A percentile compares a stretch with the other conserved stretches of the same genome.
phyloP scores from a whole-genome alignment of 1,140 invertebrate species.

The Drosophila takahashii region DNA sequence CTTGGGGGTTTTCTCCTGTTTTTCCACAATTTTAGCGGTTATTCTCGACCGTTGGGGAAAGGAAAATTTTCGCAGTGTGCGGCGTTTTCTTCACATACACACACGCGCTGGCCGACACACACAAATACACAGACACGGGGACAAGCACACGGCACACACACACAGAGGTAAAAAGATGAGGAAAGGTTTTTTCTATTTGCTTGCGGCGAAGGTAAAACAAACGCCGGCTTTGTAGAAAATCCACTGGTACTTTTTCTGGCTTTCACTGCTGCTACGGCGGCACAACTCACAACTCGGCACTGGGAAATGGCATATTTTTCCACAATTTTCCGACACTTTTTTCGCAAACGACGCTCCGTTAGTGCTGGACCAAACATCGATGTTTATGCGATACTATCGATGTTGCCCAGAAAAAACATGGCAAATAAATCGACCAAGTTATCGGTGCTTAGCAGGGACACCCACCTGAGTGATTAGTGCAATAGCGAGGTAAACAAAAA shows the following conservation, averaged over 20 bases:
- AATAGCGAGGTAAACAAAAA: neutral
- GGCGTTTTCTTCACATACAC: constrained; percentile 69
- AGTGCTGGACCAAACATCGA: too few species aligned
- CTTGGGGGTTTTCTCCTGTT: constrained; percentile 85
- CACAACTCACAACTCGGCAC: constrained; percentile 24
- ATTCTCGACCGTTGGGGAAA: constrained; percentile 67
- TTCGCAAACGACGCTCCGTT: constrained; percentile 66
- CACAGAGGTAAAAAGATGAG: constrained; percentile 26
- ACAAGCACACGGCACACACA: constrained; percentile 13
- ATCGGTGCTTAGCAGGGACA: too few species aligned
- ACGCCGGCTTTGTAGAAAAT: constrained; percentile 5
- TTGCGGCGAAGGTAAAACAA: neutral
- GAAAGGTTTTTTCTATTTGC: neutral
- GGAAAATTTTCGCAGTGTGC: constrained; percentile 66
- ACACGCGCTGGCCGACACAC: constrained; percentile 29
- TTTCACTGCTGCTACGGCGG: constrained; percentile 5
- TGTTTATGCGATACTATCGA: too few species aligned
- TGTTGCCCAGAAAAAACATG: too few species aligned
- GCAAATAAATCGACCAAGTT: too few species aligned
- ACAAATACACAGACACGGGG: neutral
- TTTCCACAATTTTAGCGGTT: constrained; percentile 85
- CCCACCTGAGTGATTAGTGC: neutral
- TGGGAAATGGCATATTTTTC: constrained; percentile 64
- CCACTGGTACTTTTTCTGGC: neutral
- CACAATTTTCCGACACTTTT: constrained; percentile 63